Evolutionary conservation across 2,797 vertebrate species (phyloP).

Genomic region (Myotis vivesi): DNA sequence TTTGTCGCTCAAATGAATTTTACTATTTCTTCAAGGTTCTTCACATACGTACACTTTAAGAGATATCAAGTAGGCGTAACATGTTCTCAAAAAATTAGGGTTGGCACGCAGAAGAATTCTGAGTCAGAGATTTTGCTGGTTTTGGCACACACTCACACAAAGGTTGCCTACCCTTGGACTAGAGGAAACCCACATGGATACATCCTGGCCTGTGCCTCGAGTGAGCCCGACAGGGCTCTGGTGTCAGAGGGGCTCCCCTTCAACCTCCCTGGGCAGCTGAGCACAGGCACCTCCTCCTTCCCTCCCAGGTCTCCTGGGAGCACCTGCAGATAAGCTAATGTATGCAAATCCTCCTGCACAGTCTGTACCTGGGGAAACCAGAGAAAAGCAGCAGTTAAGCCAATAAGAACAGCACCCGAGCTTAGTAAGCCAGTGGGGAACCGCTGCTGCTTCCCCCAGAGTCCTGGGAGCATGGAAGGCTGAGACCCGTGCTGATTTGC

Average conservation of each 20-base stretch:
- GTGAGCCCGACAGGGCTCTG: too few relatives aligned
- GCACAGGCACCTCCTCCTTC: not conserved
- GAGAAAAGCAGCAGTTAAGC: not conserved
- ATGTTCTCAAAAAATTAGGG: too few relatives aligned
- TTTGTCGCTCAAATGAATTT: too few relatives aligned
- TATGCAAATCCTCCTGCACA: not conserved
- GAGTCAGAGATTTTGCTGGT: too few relatives aligned
- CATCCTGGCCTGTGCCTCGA: too few relatives aligned
- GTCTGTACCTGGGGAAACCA: not conserved
- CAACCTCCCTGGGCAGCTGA: not conserved
- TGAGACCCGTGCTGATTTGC: fast-evolving
- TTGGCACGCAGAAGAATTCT: too few relatives aligned
- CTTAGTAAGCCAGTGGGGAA: not conserved
- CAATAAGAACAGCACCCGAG: not conserved
- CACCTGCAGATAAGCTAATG: not conserved
- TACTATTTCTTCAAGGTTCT: too few relatives aligned
- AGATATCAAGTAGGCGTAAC: too few relatives aligned
- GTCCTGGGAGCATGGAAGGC: not conserved
- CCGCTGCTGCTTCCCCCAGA: not conserved
- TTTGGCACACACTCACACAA: too few relatives aligned
- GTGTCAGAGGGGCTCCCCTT: not conserved
- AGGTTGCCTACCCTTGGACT: not conserved
- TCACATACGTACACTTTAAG: too few relatives aligned
- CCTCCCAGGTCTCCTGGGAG: not conserved
- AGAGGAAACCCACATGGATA: not conserved